Conservation (phyloP, 2,113 vertebrate genomes). For the Platysternon megacephalum region DNA sequence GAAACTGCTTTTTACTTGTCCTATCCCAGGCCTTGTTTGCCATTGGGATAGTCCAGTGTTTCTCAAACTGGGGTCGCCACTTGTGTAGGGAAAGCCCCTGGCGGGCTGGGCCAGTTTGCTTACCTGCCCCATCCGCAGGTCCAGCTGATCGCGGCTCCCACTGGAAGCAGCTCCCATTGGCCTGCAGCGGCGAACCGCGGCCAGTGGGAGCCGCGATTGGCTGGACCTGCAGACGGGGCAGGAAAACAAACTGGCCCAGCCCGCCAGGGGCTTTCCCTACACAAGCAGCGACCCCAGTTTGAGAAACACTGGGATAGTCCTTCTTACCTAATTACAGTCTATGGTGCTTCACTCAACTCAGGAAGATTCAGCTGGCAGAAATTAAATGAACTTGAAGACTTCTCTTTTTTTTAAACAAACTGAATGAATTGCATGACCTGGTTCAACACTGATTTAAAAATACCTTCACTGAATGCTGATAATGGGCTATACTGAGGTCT, state of each 20-base stretch:
- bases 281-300: too few species aligned
- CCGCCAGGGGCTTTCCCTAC: too few species aligned
- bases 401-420: neutral
- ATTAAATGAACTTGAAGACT: constrained; percentile 14
- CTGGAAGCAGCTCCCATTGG: too few species aligned
- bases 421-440: neutral
- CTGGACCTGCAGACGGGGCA: too few species aligned
- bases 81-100: too few species aligned
- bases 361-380: neutral
- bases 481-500: neutral
- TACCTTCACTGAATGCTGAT: neutral
- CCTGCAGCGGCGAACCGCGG: too few species aligned
- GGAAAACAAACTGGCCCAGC: too few species aligned
- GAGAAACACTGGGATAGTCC: neutral
- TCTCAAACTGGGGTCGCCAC: too few species aligned
- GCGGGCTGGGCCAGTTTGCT: too few species aligned
- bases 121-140: too few species aligned
- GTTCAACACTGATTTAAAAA: neutral
- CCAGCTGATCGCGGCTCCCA: too few species aligned
- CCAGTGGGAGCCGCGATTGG: too few species aligned
- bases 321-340: constrained; percentile 7
- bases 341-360: neutral
- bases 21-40: constrained; percentile 21
- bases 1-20: constrained; percentile 30
- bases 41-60: neutral